Percentiles rank a stretch among this genome's conserved stretches.
phyloP scores from a whole-genome alignment of 2,888 invertebrate species.

The Salticus scenicus region DNA sequence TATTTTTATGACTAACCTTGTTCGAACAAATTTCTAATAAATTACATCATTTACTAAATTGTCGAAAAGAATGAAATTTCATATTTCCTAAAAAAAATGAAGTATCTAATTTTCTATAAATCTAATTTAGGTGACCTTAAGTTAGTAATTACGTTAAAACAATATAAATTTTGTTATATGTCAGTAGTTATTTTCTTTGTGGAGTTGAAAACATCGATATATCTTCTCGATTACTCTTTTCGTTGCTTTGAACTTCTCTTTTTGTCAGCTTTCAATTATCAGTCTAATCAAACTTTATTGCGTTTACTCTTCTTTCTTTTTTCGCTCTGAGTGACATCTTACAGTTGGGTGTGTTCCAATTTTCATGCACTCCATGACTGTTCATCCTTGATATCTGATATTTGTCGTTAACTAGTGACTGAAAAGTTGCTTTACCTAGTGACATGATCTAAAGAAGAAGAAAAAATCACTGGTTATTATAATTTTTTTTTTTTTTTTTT shows the following conservation, averaged over 20 bases:
- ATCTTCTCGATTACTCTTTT: not conserved
- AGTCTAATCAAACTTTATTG: not conserved
- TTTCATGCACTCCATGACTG: not conserved
- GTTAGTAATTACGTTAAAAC: not conserved
- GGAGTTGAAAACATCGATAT: not conserved
- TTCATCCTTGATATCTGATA: not conserved
- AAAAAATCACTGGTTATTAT: no score
- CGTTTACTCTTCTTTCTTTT: not conserved
- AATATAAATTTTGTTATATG: not conserved
- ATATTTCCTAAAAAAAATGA: no score
- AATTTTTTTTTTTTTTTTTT: no score
- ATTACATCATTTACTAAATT: no score
- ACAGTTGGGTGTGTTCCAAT: not conserved
- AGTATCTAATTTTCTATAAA: no score
- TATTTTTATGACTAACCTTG: no score
- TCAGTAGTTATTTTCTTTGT: not conserved
- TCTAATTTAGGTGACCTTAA: not conserved
- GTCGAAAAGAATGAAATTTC: no score
- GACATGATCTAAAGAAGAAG: no score
- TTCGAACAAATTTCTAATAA: no score
- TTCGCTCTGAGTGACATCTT: not conserved
- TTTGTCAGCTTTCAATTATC: slow-evolving; percentile 11
- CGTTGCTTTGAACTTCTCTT: not conserved
- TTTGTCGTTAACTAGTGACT: not conserved
- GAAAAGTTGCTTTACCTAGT: not conserved